phyloP scores from a whole-genome alignment of 2,113 vertebrate genomes.

The Engraulis encrasicolus region DNA sequence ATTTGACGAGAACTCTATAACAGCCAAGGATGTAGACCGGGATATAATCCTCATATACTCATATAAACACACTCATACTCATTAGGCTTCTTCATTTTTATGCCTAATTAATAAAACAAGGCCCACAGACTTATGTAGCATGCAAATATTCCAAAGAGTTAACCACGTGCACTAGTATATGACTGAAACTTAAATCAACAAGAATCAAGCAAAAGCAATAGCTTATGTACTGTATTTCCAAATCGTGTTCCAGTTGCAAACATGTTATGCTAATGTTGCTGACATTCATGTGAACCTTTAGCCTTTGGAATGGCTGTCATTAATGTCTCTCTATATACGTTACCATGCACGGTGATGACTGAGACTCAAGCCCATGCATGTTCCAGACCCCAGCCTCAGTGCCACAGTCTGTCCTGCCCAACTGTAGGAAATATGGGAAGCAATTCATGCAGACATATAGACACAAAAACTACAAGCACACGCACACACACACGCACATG shows the following conservation, averaged over 20 bases:
- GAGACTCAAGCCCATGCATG: neutral
- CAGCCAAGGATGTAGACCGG: too few relatives aligned
- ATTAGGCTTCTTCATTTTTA: too few relatives aligned
- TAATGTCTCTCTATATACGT: constrained; percentile 14
- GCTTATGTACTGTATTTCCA: neutral
- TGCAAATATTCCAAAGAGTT: too few relatives aligned
- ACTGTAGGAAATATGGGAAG: too few relatives aligned
- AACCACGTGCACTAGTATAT: too few relatives aligned
- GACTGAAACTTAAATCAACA: neutral
- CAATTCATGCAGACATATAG: neutral
- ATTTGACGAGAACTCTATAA: too few relatives aligned
- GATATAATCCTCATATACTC: too few relatives aligned
- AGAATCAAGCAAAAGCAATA: neutral
- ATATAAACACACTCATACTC: too few relatives aligned
- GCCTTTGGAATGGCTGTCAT: neutral
- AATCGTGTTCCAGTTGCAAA: neutral
- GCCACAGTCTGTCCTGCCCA: constrained; percentile 29
- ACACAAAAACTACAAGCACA: too few relatives aligned
- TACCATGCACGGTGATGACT: constrained; percentile 23
- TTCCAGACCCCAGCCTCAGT: constrained; percentile 18
- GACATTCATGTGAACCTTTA: neutral
- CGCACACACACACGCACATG: too few relatives aligned
- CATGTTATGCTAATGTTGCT: neutral
- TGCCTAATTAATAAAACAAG: too few relatives aligned
- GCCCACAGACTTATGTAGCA: too few relatives aligned